Conservation (phyloP, 35 echinoderm and acorn worm genomes). For the Hemicentrotus pulcherrimus region DNA sequence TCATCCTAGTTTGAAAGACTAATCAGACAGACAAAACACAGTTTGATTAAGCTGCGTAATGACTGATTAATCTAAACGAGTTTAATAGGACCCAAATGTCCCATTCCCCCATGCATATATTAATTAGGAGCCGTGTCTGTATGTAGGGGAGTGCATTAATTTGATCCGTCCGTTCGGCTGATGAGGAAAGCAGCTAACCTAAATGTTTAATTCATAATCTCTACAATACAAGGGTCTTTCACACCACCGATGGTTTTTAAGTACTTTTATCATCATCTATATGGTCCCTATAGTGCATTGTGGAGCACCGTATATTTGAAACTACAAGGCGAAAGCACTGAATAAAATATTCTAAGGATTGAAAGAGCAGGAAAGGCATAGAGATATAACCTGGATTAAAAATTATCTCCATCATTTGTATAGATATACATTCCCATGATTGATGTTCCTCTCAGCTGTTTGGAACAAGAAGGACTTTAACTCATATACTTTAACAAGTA, state of each 20-base stretch:
- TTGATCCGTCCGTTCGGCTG: background rate
- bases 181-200: background rate
- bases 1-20: background rate
- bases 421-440: too few relatives aligned
- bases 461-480: too few relatives aligned
- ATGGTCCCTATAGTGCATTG: too few relatives aligned
- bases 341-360: too few relatives aligned
- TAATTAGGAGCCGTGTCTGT: background rate
- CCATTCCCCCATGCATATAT: background rate
- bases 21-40: conserved; percentile 1
- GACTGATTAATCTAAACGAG: background rate
- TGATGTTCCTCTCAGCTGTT: too few relatives aligned
- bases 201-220: background rate
- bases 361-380: too few relatives aligned
- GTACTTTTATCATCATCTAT: too few relatives aligned
- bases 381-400: too few relatives aligned
- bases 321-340: too few relatives aligned
- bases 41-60: background rate
- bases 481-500: too few relatives aligned
- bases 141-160: background rate
- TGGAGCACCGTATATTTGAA: too few relatives aligned
- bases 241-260: background rate
- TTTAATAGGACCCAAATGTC: conserved; percentile 4
- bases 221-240: background rate
- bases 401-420: too few relatives aligned